phyloP scores from a whole-genome alignment of 2,888 invertebrate species.

The Meloe dianella region DNA sequence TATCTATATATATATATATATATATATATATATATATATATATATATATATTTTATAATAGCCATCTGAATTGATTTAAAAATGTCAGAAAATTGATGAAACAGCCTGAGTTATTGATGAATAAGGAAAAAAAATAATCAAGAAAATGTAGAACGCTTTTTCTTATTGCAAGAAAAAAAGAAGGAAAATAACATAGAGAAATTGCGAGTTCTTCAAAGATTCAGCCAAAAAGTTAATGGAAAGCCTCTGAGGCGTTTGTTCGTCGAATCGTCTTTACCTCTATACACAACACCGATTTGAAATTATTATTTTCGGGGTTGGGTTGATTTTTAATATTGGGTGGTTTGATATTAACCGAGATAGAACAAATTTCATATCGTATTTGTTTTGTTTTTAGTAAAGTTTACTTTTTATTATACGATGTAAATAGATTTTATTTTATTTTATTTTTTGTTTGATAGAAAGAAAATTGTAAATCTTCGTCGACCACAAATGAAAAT shows the following conservation, averaged over 20 bases:
- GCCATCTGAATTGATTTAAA: not conserved
- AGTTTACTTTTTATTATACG: constrained; percentile 32
- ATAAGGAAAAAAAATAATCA: not conserved
- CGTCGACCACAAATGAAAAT: constrained; percentile 16
- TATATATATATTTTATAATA: not conserved
- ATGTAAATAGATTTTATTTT: constrained; percentile 27
- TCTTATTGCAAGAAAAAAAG: not conserved
- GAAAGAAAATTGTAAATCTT: constrained; percentile 14
- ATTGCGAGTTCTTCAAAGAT: constrained; percentile 31
- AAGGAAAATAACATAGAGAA: constrained; percentile 28
- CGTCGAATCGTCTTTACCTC: constrained; percentile 52
- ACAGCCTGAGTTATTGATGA: not conserved
- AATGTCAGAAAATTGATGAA: not conserved
- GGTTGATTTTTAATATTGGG: not conserved
- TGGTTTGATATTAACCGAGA: not conserved
- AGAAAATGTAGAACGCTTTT: not conserved
- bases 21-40: too few relatives aligned
- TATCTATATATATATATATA: too few relatives aligned
- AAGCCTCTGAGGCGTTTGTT: constrained; percentile 67
- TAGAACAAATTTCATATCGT: constrained; percentile 13
- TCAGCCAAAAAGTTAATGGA: constrained; percentile 61
- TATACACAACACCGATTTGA: constrained; percentile 51
- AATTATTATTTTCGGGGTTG: constrained; percentile 46
- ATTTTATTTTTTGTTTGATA: not conserved
- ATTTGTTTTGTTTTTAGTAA: constrained; percentile 23